A percentile compares a stretch with the other conserved stretches of the same genome.
Evolutionary conservation across 2,797 vertebrate genomes (phyloP).

Genomic region (Betta splendens): DNA sequence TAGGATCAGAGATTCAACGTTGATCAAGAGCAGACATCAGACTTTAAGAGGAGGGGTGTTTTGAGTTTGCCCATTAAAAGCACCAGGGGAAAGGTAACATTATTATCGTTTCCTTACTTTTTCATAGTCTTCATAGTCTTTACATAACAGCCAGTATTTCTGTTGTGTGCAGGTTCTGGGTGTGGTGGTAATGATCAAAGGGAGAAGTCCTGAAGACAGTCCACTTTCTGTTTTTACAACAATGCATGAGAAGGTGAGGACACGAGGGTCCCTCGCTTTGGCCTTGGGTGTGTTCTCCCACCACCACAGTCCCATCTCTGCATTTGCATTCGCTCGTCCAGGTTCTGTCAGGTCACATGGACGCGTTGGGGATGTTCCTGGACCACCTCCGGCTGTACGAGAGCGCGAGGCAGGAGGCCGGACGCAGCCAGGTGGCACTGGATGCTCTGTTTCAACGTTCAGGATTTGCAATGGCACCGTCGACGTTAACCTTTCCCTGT

Average conservation of each 20-base stretch:
- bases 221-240: conserved; percentile 79
- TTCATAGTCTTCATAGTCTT: neutral
- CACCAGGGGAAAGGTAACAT: conserved; percentile 86
- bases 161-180: conserved; percentile 82
- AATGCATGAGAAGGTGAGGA: conserved; percentile 88
- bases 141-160: neutral
- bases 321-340: conserved; percentile 42
- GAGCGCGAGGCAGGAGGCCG: conserved; percentile 88
- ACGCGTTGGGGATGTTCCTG: conserved; percentile 87
- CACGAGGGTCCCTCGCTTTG: neutral
- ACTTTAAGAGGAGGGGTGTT: conserved; percentile 43
- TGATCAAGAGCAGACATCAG: conserved; percentile 18
- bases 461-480: too few species aligned
- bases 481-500: too few species aligned
- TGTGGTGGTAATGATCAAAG: conserved; percentile 88
- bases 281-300: too few species aligned
- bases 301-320: neutral
- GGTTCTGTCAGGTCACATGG: conserved; percentile 87
- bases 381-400: conserved; percentile 91
- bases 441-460: too few species aligned
- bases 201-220: conserved; percentile 79
- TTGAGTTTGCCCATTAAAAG: conserved; percentile 78
- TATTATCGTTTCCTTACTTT: neutral
- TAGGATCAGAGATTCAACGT: conserved; percentile 51
- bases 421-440: conserved; percentile 84